These are phyloP conservation scores for Hozukius guyotensis DNA, from an alignment of 2,797 vertebrate genomes.

Conservation along the genomic window DNA sequence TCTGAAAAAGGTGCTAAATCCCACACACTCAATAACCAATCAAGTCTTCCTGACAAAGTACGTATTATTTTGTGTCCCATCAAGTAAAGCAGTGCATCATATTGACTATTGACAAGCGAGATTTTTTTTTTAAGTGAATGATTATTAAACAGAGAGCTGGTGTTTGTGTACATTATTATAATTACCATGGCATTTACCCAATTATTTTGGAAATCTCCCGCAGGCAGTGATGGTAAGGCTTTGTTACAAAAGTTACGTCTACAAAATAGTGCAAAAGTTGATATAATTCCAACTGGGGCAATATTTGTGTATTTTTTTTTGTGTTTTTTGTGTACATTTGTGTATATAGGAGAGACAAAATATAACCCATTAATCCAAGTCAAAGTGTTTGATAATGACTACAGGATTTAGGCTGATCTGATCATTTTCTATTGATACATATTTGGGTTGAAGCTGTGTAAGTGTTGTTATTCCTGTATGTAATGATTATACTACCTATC, in stretches of 20 bases:
- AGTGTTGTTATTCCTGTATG: not conserved
- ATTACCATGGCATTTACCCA: not conserved
- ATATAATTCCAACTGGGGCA: not conserved
- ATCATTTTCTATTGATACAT: not conserved
- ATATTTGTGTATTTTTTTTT: not conserved
- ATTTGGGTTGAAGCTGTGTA: not conserved
- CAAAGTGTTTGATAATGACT: not conserved
- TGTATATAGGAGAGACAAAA: slow-evolving; percentile 16
- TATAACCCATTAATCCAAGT: not conserved
- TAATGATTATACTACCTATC: not conserved
- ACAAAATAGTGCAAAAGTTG: not conserved
- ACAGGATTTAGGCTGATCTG: not conserved
- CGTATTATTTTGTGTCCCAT: not conserved
- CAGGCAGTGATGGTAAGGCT: not conserved
- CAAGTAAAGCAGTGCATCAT: not conserved
- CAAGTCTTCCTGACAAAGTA: not conserved
- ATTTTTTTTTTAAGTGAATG: not conserved
- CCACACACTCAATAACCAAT: not conserved
- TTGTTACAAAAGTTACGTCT: not conserved
- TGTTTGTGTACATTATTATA: not conserved
- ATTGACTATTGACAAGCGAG: not conserved
- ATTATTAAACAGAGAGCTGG: not conserved
- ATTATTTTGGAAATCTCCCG: not conserved
- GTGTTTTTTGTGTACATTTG: slow-evolving; percentile 42
- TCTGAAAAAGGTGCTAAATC: not conserved